Base-by-base conservation (phyloP, 1,140 invertebrate species). In the Octopus sinensis region DNA sequence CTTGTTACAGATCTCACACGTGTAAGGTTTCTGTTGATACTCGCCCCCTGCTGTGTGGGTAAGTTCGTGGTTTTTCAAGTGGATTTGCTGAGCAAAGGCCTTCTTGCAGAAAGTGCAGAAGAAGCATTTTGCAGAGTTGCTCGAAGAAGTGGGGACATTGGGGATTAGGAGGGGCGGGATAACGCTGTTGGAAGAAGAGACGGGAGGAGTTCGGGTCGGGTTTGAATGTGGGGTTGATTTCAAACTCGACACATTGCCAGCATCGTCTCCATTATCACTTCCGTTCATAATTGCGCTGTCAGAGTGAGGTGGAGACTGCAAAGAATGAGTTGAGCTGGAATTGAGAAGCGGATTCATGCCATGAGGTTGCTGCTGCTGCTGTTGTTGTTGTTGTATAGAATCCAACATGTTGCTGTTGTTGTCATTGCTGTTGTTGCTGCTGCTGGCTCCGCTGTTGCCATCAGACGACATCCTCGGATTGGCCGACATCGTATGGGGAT, bases 11-110 rank as follows among this genome's bases (percentile, higher is more conserved):
- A 80, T 56, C 13, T 77, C 43, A 68, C 83, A 84, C 30, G 62
- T 7, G 75, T 78, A 84, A 17, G 82, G 79, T 54, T 79, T 82
- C 12, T 51, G 94, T 54, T 93, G 92, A 88, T 95, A 96, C 87
- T 95, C 95, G 12, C 83, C 83, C 17, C 79, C 83, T 62, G 78
- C 80, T 23, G 85, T 85, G 71, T 86, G 85, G 43, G 85, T 84
- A 4, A 84, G 77, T 23, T 83, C 83, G 56, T 86, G 85, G 71
- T 80, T 84, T n/a, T 71, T 84, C 51, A 86, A 82, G 68, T 85
- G 83, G 7, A 83, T 84, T 1, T 82, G 83, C 82, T 86, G 84
- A 43, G 83, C 82, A 82, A 86, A 86, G 13, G 82, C 71, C 54
- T 84, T 85, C 78, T 84, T 79, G 62, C 85, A 86, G 17, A 77